Evolutionary conservation across 1,140 invertebrate species (phyloP).

Genomic region (Drosophila ohnishii): DNA sequence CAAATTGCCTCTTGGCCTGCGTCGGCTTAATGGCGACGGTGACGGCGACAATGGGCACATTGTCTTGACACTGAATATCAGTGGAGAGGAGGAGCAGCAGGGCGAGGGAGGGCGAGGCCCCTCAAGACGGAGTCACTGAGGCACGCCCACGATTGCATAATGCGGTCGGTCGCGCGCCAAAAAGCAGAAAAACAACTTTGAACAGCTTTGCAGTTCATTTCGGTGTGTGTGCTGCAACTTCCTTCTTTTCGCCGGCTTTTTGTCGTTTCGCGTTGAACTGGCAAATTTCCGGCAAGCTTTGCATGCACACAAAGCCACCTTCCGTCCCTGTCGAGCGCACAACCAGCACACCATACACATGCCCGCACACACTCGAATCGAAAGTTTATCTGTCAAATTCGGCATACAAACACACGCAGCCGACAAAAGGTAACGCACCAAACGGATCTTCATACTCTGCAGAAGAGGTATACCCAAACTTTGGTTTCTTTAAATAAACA

Average conservation of each 20-base stretch:
- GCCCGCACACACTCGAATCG: conserved; percentile 29
- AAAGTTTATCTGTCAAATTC: conserved; percentile 75
- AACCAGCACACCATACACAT: neutral
- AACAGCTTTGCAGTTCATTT: conserved; percentile 73
- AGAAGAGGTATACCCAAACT: neutral
- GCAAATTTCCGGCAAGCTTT: conserved; percentile 61
- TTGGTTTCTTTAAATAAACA: neutral
- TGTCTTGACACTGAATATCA: conserved; percentile 45
- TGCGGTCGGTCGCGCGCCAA: conserved; percentile 55
- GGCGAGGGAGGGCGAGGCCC: neutral
- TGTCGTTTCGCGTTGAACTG: conserved; percentile 62
- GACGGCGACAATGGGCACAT: conserved; percentile 62
- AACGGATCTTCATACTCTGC: conserved; percentile 15
- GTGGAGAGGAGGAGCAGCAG: neutral
- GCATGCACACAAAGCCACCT: conserved; percentile 53
- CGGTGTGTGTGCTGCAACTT: conserved; percentile 43
- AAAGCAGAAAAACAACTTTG: conserved; percentile 51
- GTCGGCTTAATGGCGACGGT: conserved; percentile 10
- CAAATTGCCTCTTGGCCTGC: conserved; percentile 71
- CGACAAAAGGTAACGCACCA: conserved; percentile 16
- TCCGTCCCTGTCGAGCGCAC: conserved; percentile 21
- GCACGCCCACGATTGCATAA: conserved; percentile 59
- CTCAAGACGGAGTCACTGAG: neutral
- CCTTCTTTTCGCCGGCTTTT: conserved; percentile 39
- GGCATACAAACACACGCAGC: conserved; percentile 27